Conservation (phyloP, 2,888 invertebrate species). For the Emmelina monodactyla region DNA sequence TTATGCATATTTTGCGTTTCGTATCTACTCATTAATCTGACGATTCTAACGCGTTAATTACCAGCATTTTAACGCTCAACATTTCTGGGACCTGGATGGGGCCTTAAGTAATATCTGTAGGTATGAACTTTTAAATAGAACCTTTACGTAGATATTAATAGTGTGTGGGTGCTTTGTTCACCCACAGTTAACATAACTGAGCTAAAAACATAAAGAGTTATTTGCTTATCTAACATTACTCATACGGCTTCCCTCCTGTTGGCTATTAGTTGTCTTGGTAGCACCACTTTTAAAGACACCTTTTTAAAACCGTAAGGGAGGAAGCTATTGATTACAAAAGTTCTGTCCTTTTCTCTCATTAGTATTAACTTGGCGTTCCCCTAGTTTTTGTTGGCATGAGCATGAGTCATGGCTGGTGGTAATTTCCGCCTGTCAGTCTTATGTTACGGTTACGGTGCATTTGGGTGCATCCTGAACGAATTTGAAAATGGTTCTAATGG, state of each 20-base stretch:
- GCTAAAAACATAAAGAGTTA: too few species aligned
- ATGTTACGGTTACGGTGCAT: background rate
- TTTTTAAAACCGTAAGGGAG: constrained; percentile 20
- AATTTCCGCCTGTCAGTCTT: constrained; percentile 44
- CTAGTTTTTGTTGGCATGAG: background rate
- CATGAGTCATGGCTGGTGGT: constrained; percentile 6
- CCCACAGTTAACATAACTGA: too few species aligned
- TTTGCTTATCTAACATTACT: too few species aligned
- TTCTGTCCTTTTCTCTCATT: background rate
- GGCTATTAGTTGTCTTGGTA: constrained; percentile 43
- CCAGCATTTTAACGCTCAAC: too few species aligned
- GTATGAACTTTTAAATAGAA: too few species aligned
- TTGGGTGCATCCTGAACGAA: background rate
- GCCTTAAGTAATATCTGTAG: too few species aligned
- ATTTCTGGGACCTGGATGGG: too few species aligned
- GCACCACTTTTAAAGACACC: constrained; percentile 23
- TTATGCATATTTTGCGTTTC: too few species aligned
- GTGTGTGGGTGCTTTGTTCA: too few species aligned
- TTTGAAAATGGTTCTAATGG: background rate
- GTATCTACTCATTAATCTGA: too few species aligned
- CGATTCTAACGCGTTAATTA: too few species aligned
- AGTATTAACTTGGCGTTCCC: background rate
- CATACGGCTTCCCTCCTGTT: constrained; percentile 50
- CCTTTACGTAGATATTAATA: too few species aligned
- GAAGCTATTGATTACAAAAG: background rate